Percentiles rank a stretch among this genome's conserved stretches.
Evolutionary conservation across 2,797 vertebrate genomes (phyloP).

Genomic region (Acanthurus tractus): DNA sequence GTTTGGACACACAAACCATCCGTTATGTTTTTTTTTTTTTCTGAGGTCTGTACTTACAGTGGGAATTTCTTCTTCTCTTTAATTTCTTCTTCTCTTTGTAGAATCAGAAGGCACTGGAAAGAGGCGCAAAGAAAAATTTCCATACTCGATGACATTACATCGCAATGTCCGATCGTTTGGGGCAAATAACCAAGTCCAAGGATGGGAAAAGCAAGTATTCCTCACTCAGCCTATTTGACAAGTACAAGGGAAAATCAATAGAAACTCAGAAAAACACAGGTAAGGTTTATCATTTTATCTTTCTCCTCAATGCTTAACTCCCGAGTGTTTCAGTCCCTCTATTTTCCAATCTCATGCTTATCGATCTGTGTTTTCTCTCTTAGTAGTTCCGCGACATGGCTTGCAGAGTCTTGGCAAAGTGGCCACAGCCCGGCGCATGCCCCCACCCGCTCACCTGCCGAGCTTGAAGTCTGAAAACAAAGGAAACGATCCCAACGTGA

Average conservation of each 20-base stretch:
- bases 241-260: constrained; percentile 99
- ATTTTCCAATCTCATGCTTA: neutral
- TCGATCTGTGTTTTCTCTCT: neutral
- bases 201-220: constrained; percentile 99
- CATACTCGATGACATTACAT: constrained; percentile 99
- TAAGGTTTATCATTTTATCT: constrained; percentile 71
- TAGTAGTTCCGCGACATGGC: constrained; percentile 99
- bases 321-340: neutral
- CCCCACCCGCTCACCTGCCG: constrained; percentile 98
- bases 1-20: no score
- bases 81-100: constrained; percentile 66
- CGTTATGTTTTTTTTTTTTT: no score
- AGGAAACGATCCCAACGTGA: constrained; percentile 99
- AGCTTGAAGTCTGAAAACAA: constrained; percentile 99
- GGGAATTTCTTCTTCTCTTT: neutral
- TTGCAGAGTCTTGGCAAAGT: constrained; percentile 99
- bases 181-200: constrained; percentile 99
- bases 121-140: constrained; percentile 97
- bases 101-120: constrained; percentile 92
- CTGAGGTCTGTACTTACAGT: constrained; percentile 17
- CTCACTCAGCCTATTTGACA: constrained; percentile 99
- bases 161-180: constrained; percentile 99
- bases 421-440: constrained; percentile 99
- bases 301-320: neutral
- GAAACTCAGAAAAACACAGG: constrained; percentile 98